A percentile compares a stretch with the other conserved stretches of the same genome.
Conservation (phyloP, 1,140 invertebrate species). For the Orussus abietinus region DNA sequence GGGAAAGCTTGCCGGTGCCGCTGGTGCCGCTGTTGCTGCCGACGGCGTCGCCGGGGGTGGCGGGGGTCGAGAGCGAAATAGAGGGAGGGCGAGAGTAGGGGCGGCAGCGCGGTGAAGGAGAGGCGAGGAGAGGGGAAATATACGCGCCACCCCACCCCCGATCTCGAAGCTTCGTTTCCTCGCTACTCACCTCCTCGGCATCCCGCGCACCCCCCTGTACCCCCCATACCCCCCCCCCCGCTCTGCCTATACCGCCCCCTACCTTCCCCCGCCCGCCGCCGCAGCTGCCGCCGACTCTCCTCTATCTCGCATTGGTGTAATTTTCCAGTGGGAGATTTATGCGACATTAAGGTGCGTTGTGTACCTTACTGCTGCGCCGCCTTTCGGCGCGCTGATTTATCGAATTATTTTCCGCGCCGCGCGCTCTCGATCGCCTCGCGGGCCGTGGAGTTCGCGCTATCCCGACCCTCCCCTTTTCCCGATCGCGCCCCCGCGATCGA, state of each 20-base stretch:
- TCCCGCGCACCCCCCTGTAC: conserved; percentile 19
- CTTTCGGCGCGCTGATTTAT: conserved; percentile 33
- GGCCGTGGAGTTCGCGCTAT: too few species aligned
- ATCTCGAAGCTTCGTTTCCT: conserved; percentile 25
- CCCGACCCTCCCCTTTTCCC: too few species aligned
- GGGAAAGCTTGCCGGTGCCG: conserved; percentile 48
- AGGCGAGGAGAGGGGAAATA: conserved; percentile 38
- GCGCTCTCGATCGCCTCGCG: conserved; percentile 10
- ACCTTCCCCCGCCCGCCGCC: conserved; percentile 16
- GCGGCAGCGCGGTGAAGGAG: conserved; percentile 22
- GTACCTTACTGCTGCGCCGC: conserved; percentile 32
- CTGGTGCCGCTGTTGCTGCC: conserved; percentile 24
- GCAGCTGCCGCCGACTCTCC: conserved; percentile 11
- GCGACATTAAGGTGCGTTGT: conserved; percentile 52
- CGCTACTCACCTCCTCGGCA: conserved; percentile 20
- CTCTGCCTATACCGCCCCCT: conserved; percentile 25
- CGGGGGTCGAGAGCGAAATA: conserved; percentile 22
- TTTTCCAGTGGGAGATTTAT: conserved; percentile 55
- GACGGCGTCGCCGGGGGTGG: conserved; percentile 22
- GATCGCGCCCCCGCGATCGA: too few species aligned
- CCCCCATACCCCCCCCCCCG: conserved; percentile 19
- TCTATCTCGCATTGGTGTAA: conserved; percentile 52
- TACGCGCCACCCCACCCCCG: conserved; percentile 29
- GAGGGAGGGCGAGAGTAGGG: conserved; percentile 28
- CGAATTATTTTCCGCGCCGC: conserved; percentile 32